A percentile compares a stretch with the other conserved stretches of the same genome.
Evolutionary conservation across 2,888 invertebrate genomes (phyloP).

Genomic region (Hirtodrosophila trivittata): DNA sequence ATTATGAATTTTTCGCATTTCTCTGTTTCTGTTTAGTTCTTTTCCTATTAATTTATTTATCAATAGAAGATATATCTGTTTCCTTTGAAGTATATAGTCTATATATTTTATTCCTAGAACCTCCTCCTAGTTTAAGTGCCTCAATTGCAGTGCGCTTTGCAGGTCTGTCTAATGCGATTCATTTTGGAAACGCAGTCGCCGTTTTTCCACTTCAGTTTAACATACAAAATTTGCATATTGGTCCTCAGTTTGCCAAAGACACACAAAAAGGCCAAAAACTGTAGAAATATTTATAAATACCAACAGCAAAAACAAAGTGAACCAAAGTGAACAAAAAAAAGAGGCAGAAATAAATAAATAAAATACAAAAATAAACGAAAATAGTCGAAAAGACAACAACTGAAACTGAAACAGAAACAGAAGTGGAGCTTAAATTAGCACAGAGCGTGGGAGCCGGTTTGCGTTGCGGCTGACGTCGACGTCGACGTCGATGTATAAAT

Average conservation of each 20-base stretch:
- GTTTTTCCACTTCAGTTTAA: slow-evolving; percentile 60
- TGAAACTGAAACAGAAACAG: slow-evolving; percentile 36
- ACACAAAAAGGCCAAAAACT: slow-evolving; percentile 46
- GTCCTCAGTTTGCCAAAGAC: slow-evolving; percentile 38
- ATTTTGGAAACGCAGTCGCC: slow-evolving; percentile 17
- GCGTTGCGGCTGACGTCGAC: slow-evolving; percentile 28
- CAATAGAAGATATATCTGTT: not conserved
- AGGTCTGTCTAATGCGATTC: slow-evolving; percentile 3
- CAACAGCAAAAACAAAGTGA: slow-evolving; percentile 33
- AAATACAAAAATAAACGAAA: slow-evolving; percentile 43
- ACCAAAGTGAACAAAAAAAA: slow-evolving; percentile 10
- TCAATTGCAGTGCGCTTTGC: slow-evolving; percentile 26
- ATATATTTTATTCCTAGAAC: no score
- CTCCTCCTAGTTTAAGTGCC: not conserved
- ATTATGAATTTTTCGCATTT: no score
- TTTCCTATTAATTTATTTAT: no score
- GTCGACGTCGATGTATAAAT: slow-evolving; percentile 17
- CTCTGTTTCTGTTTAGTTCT: no score
- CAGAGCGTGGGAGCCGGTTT: slow-evolving; percentile 80
- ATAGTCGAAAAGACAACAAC: slow-evolving; percentile 24
- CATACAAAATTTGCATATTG: slow-evolving; percentile 68
- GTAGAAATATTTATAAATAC: slow-evolving; percentile 69
- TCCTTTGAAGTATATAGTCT: no score
- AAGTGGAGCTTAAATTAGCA: slow-evolving; percentile 80
- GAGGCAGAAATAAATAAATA: slow-evolving; percentile 1